These are phyloP conservation scores for Phasia obesa DNA, from an alignment of 2,888 invertebrate species.

Conservation along the genomic window DNA sequence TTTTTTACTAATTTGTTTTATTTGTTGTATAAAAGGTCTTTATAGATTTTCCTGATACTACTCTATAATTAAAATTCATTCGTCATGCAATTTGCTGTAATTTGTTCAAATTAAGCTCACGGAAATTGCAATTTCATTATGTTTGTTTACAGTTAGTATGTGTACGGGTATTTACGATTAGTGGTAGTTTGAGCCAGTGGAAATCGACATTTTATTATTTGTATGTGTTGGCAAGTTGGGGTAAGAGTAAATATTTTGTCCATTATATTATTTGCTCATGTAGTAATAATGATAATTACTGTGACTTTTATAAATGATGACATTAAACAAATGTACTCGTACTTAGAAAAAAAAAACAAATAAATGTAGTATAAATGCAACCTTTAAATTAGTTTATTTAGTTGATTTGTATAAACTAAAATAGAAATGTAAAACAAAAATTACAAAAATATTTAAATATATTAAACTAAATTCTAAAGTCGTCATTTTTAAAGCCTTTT, in stretches of 20 bases:
- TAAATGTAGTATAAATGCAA: no score
- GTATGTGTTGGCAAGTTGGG: conserved; percentile 11
- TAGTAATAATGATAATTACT: conserved; percentile 47
- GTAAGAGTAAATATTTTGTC: conserved; percentile 5
- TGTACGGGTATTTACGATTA: not conserved
- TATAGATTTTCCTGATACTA: not conserved
- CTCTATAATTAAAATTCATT: conserved; percentile 73
- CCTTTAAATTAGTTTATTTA: no score
- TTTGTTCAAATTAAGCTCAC: conserved; percentile 72
- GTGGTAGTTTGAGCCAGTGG: not conserved
- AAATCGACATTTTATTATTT: conserved; percentile 21
- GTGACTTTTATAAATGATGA: conserved; percentile 30
- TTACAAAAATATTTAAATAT: no score
- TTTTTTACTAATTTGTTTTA: conserved; percentile 3
- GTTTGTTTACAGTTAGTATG: conserved; percentile 22
- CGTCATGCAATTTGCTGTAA: conserved; percentile 74
- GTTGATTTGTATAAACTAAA: no score
- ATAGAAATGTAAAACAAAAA: no score
- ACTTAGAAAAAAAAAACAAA: not conserved
- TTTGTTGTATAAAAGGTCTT: not conserved
- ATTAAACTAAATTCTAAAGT: no score
- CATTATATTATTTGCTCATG: conserved; percentile 53
- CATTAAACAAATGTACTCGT: not conserved
- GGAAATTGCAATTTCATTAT: conserved; percentile 72
- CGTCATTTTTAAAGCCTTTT: no score